A percentile compares a stretch with the other conserved stretches of the same genome.
phyloP scores from a whole-genome alignment of 2,797 vertebrate species.

The Dipus sagitta region DNA sequence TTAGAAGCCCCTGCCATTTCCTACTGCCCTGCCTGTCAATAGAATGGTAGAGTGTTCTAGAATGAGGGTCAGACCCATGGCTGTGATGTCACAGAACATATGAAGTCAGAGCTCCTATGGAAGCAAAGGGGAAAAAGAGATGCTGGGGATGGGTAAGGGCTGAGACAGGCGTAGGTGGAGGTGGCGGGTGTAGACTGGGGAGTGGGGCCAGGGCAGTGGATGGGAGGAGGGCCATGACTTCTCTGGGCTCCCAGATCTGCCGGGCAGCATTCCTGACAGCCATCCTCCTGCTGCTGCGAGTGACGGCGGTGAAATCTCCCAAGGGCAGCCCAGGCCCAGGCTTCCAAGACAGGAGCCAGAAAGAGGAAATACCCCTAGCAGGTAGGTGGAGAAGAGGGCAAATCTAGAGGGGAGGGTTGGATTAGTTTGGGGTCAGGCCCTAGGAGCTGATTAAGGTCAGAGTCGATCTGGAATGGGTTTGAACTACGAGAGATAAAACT shows the following conservation, averaged over 20 bases:
- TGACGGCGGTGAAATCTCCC: slow-evolving; percentile 25
- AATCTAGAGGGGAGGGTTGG: rapidly evolving
- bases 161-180: background rate
- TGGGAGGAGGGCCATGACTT: slow-evolving; percentile 29
- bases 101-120: slow-evolving; percentile 51
- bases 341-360: background rate
- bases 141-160: slow-evolving; percentile 11
- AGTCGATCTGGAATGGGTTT: background rate
- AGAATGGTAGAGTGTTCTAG: slow-evolving; percentile 25
- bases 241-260: slow-evolving; percentile 56
- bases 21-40: background rate
- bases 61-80: background rate
- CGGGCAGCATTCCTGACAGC: slow-evolving; percentile 33
- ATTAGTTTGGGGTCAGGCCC: no score
- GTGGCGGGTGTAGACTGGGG: background rate
- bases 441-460: no score
- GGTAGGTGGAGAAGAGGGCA: background rate
- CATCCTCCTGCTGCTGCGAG: slow-evolving; percentile 63
- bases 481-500: no score
- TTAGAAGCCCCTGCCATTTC: background rate
- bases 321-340: background rate
- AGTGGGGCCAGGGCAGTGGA: background rate
- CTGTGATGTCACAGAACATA: slow-evolving; percentile 78
- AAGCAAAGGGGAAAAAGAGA: background rate
- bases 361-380: background rate